phyloP scores from a whole-genome alignment of 2,797 vertebrate species.

The Siniperca undulata region DNA sequence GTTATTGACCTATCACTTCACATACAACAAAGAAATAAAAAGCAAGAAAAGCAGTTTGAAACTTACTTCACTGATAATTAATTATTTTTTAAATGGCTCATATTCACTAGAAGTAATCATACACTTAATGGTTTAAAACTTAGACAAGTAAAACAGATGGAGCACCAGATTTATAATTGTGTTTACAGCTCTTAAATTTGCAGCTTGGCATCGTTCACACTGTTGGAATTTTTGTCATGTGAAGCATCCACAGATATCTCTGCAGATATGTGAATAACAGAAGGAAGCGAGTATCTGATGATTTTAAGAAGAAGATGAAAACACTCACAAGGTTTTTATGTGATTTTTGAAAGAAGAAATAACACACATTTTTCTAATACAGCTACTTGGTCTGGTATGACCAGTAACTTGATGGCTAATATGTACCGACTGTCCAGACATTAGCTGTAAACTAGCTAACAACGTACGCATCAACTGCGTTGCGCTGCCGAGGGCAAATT shows the following conservation, averaged over 20 bases:
- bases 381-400: neutral
- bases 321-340: neutral
- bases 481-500: neutral
- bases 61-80: neutral
- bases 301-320: conserved; percentile 25
- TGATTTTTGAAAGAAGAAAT: conserved; percentile 17
- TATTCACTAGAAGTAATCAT: conserved; percentile 25
- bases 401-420: neutral
- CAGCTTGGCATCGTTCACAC: conserved; percentile 44
- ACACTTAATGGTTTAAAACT: conserved; percentile 34
- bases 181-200: conserved; percentile 43
- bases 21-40: neutral
- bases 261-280: conserved; percentile 12
- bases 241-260: conserved; percentile 10
- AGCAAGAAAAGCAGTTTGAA: neutral
- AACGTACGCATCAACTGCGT: too few species aligned
- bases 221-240: conserved; percentile 28
- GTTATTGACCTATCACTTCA: neutral
- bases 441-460: neutral
- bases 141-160: conserved; percentile 55
- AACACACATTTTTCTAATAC: neutral
- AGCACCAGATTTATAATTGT: conserved; percentile 41
- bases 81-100: conserved; percentile 1
- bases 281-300: neutral
- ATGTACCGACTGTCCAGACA: neutral